Percentiles rank a stretch among this genome's conserved stretches.
phyloP scores from a whole-genome alignment of 2,113 vertebrate species.

The Charina bottae region DNA sequence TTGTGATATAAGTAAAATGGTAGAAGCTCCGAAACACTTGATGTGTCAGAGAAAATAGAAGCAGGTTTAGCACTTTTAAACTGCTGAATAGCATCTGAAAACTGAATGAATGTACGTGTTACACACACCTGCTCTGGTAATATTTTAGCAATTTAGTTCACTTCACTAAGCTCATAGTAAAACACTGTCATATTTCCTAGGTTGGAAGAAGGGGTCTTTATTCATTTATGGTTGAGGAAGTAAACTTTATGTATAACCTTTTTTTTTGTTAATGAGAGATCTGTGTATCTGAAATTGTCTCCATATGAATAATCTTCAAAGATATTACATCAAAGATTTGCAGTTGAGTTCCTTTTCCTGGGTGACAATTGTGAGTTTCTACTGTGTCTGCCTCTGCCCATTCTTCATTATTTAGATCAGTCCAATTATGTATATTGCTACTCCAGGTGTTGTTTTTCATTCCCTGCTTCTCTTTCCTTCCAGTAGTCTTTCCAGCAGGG shows the following conservation, averaged over 20 bases:
- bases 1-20: fast-evolving
- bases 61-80: not conserved
- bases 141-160: not conserved
- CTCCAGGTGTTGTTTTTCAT: not conserved
- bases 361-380: not conserved
- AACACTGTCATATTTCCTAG: not conserved
- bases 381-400: not conserved
- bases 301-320: not conserved
- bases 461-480: not conserved
- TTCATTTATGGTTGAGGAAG: not conserved
- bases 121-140: not conserved
- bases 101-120: not conserved
- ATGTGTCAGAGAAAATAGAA: not conserved
- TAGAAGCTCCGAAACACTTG: slow-evolving; percentile 14
- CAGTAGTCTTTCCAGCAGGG: not conserved
- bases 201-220: not conserved
- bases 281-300: not conserved
- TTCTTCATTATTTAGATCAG: not conserved
- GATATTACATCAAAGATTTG: not conserved
- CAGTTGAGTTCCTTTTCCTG: not conserved
- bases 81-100: not conserved
- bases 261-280: not conserved
- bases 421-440: not conserved
- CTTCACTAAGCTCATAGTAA: not conserved
- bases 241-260: not conserved